phyloP scores from a whole-genome alignment of 2,797 vertebrate species.

The Naso thynnoides region DNA sequence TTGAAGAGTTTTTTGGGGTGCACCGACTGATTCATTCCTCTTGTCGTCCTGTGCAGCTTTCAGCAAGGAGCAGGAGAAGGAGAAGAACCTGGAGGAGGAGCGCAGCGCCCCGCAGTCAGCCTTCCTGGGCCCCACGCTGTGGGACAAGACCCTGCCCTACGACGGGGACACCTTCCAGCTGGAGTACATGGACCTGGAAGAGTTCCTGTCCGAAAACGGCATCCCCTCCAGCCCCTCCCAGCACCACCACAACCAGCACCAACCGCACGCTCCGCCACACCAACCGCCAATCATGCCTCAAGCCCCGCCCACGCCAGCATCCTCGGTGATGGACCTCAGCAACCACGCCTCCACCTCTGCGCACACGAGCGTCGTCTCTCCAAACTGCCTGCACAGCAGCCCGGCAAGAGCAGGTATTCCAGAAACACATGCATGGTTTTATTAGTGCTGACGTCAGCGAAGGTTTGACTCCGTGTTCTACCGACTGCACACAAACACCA shows the following conservation, averaged over 20 bases:
- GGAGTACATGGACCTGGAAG: constrained; percentile 99
- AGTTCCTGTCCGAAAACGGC: constrained; percentile 97
- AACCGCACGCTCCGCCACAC: constrained; percentile 72
- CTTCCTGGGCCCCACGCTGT: constrained; percentile 96
- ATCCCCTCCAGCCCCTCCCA: constrained; percentile 92
- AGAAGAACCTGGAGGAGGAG: constrained; percentile 96
- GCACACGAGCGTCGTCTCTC: constrained; percentile 84
- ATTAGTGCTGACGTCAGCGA: too few relatives aligned
- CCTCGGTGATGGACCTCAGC: constrained; percentile 94
- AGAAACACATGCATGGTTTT: too few relatives aligned
- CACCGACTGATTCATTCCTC: neutral
- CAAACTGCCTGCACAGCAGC: constrained; percentile 88
- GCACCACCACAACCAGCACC: constrained; percentile 77
- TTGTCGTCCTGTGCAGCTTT: constrained; percentile 83
- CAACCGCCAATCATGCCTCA: constrained; percentile 50
- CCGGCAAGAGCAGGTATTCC: constrained; percentile 84
- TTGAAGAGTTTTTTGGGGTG: neutral
- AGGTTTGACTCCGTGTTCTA: too few relatives aligned
- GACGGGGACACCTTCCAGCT: constrained; percentile 97
- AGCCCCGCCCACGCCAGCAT: constrained; percentile 48
- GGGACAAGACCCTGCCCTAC: constrained; percentile 98
- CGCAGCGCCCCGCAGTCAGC: constrained; percentile 90
- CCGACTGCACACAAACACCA: too few relatives aligned
- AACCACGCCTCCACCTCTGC: constrained; percentile 91
- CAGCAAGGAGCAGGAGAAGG: constrained; percentile 90